These are phyloP conservation scores for Hoplias malabaricus DNA, from an alignment of 2,113 vertebrate species.

Conservation along the genomic window DNA sequence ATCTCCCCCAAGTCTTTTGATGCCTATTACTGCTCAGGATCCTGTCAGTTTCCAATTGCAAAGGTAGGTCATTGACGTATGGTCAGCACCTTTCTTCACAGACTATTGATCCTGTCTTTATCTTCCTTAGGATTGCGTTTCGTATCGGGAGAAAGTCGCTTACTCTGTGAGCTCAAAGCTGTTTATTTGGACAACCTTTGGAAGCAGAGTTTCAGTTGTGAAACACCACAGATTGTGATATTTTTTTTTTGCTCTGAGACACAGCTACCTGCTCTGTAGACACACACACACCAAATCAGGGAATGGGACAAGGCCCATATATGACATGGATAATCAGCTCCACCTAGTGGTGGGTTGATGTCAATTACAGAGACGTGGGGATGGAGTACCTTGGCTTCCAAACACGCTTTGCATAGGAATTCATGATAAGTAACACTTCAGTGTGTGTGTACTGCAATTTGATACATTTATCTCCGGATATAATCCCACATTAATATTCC, in stretches of 20 bases:
- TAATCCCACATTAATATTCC: too few relatives aligned
- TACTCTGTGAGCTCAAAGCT: not conserved
- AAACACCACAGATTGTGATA: not conserved
- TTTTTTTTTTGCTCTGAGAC: not conserved
- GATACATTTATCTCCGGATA: not conserved
- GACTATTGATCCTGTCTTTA: not conserved
- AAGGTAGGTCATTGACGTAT: conserved; percentile 77
- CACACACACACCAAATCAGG: not conserved
- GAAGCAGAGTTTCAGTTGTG: not conserved
- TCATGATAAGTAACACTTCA: too few relatives aligned
- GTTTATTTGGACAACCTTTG: not conserved
- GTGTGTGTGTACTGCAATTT: not conserved
- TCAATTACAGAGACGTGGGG: not conserved
- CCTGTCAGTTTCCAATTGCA: conserved; percentile 97
- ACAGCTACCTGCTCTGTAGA: not conserved
- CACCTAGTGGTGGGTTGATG: conserved; percentile 32
- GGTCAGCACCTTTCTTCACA: not conserved
- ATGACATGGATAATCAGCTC: conserved; percentile 24
- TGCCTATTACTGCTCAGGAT: conserved; percentile 93
- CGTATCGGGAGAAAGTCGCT: not conserved
- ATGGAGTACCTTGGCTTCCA: not conserved
- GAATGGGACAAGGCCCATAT: not conserved
- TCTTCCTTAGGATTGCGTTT: too few relatives aligned
- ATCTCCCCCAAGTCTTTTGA: conserved; percentile 97
- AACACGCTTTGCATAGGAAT: too few relatives aligned